phyloP scores from a whole-genome alignment of 2,113 vertebrate species.

The Asarcornis scutulata region DNA sequence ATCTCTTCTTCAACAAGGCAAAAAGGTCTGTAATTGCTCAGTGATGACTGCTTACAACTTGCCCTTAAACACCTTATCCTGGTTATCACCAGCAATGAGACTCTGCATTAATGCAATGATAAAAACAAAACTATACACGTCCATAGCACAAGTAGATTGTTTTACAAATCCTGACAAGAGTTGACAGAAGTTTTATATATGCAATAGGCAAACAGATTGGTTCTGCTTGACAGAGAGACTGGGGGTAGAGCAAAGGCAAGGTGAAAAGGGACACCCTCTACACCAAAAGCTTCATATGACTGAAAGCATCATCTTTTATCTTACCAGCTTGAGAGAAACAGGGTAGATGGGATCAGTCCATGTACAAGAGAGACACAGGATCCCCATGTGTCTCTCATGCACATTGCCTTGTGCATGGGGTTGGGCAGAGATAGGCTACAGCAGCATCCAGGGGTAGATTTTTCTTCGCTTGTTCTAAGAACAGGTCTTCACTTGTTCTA shows the following conservation, averaged over 20 bases:
- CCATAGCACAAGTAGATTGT: not conserved
- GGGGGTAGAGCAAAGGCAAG: not conserved
- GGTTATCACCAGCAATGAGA: not conserved
- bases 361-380: rapidly evolving
- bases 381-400: not conserved
- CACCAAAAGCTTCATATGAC: not conserved
- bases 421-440: not conserved
- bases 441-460: not conserved
- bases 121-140: not conserved
- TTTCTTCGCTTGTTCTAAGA: not conserved
- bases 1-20: not conserved
- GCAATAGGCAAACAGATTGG: not conserved
- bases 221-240: not conserved
- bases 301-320: not conserved
- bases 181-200: not conserved
- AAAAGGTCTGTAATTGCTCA: rapidly evolving
- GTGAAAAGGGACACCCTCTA: not conserved
- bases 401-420: not conserved
- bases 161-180: not conserved
- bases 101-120: not conserved
- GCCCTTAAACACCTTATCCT: not conserved
- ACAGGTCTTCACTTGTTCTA: not conserved
- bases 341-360: not conserved
- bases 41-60: not conserved
- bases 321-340: not conserved